These are phyloP conservation scores for Chironex yamaguchii DNA, from an alignment of 30 jellyfish, hydroid and myxozoan species.

Conservation along the genomic window DNA sequence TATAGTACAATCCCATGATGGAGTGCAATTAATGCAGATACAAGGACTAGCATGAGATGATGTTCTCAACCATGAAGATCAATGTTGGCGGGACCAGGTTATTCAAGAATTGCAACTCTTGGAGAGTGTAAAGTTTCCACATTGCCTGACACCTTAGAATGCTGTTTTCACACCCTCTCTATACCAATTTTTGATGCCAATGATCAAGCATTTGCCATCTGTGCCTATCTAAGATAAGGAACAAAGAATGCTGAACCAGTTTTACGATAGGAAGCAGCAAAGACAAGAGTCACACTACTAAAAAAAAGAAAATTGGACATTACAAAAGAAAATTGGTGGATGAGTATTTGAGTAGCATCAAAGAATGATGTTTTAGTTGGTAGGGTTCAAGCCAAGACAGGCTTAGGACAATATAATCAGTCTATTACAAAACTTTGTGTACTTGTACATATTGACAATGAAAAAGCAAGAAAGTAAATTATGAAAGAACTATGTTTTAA, in stretches of 20 bases:
- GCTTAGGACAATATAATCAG: no score
- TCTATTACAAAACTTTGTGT: no score
- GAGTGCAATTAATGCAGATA: conserved; percentile 33
- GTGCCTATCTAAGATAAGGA: conserved; percentile 33
- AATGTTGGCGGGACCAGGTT: conserved; percentile 31
- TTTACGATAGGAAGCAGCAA: conserved; percentile 19
- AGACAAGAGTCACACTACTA: conserved; percentile 55
- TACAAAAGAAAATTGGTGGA: no score
- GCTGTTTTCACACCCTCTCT: conserved; percentile 30
- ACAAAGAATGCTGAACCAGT: conserved; percentile 10
- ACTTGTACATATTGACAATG: no score
- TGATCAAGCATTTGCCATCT: conserved; percentile 60
- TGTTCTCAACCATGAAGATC: conserved; percentile 23
- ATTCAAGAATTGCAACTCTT: conserved; percentile 27
- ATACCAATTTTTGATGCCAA: conserved; percentile 57
- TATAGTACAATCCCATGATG: conserved; percentile 1
- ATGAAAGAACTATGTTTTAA: no score
- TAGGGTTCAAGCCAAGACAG: no score
- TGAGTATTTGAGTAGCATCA: no score
- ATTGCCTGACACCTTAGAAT: conserved; percentile 12
- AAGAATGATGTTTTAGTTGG: no score
- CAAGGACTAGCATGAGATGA: conserved; percentile 58
- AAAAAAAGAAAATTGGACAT: conserved; percentile 21
- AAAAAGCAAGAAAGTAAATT: no score
- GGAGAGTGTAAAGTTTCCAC: conserved; percentile 39